Percentiles rank a stretch among this genome's conserved stretches.
phyloP scores from a whole-genome alignment of 2,888 invertebrate genomes.

The Salpingus planirostris region DNA sequence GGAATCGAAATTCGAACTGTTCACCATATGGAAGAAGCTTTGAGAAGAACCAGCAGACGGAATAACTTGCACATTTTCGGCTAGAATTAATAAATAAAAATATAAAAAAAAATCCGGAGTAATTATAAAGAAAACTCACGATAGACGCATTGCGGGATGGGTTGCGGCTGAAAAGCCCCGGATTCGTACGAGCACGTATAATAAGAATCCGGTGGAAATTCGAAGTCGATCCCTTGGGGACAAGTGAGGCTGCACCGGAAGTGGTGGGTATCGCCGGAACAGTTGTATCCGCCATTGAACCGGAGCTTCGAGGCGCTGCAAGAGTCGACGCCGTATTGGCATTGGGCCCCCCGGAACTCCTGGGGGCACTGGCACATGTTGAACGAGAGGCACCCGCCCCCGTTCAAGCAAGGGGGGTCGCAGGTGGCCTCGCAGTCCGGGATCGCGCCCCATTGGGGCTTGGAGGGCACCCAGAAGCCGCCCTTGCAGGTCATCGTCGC shows the following conservation, averaged over 20 bases:
- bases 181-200: slow-evolving; percentile 61
- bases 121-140: no score
- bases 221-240: slow-evolving; percentile 55
- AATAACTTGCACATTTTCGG: slow-evolving; percentile 22
- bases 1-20: slow-evolving; percentile 7
- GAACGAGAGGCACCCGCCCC: slow-evolving; percentile 68
- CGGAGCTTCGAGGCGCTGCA: slow-evolving; percentile 55
- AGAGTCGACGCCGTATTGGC: slow-evolving; percentile 56
- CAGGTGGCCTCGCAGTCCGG: slow-evolving; percentile 67
- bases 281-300: slow-evolving; percentile 71
- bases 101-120: neutral
- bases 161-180: slow-evolving; percentile 58
- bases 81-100: slow-evolving; percentile 15
- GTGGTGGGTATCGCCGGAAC: slow-evolving; percentile 51
- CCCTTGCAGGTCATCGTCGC: slow-evolving; percentile 60
- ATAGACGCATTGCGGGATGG: slow-evolving; percentile 64
- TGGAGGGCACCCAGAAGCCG: slow-evolving; percentile 61
- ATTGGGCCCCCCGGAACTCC: slow-evolving; percentile 60
- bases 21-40: slow-evolving; percentile 6
- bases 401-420: slow-evolving; percentile 66
- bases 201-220: slow-evolving; percentile 48
- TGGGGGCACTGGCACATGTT: slow-evolving; percentile 73
- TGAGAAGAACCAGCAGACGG: slow-evolving; percentile 18
- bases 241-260: slow-evolving; percentile 60
- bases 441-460: slow-evolving; percentile 52